Evolutionary conservation across 1,140 invertebrate species (phyloP).

Genomic region (Megalopta genalis): DNA sequence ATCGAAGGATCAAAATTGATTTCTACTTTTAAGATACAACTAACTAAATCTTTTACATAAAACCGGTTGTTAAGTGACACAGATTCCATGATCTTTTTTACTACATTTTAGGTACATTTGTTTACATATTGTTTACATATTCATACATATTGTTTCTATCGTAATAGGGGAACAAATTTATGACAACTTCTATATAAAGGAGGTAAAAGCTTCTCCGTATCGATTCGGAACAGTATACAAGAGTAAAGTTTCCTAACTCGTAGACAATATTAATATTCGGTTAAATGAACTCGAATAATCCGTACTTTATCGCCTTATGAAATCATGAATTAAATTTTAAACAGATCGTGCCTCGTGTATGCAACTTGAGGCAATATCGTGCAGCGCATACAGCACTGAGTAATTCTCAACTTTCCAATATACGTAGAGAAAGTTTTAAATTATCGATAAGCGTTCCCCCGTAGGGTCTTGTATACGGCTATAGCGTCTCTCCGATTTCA

Average conservation of each 20-base stretch:
- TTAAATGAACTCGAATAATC: conserved; percentile 3
- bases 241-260: conserved; percentile 7
- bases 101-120: background rate
- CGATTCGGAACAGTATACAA: background rate
- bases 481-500: too few relatives aligned
- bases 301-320: background rate
- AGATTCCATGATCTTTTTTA: background rate
- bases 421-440: background rate
- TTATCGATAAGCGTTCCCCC: background rate
- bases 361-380: background rate
- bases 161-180: too few relatives aligned
- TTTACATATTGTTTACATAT: too few relatives aligned
- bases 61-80: too few relatives aligned
- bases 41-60: too few relatives aligned
- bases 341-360: background rate
- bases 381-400: background rate
- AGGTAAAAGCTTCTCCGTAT: background rate
- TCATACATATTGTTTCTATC: background rate
- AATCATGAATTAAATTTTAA: conserved; percentile 16
- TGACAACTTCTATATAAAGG: background rate
- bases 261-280: background rate
- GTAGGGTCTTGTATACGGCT: background rate
- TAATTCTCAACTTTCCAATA: conserved; percentile 1
- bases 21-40: too few relatives aligned
- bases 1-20: too few relatives aligned